Evolutionary conservation across 2,113 vertebrate species (phyloP), one percentile per base, ranked within the genome.

Genomic region (Rhipidura dahli): DNA sequence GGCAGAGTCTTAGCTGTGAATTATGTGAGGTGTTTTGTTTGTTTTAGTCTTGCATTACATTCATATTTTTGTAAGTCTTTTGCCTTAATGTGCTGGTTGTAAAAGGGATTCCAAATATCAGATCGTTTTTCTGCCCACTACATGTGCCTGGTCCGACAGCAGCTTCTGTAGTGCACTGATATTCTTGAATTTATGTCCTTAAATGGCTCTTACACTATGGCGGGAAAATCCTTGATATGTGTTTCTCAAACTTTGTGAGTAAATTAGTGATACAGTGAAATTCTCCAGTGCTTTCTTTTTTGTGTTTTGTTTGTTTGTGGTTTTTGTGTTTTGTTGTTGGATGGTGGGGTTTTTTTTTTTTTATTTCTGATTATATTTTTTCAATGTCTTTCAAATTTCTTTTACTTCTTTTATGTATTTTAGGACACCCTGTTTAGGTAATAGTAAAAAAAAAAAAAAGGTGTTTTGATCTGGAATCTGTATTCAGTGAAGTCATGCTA

Each of bases 71-170:
- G 59, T 26, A 53, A 96, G 70, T 50, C 83, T 61, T 53, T 72
- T 0, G 5, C 93, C 23, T 89, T 76, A 87, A 35, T 0, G 0
- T 0, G 0, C 61, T 66, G 24, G n/a, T 76, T 65, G 63, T 75
- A 27, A n/a, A 78, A 81, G 42, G 18, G n/a, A 76, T 84, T 89
- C 70, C 53, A 57, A 84, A 28, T 44, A 79, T 28, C 81, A 79
- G 28, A 18, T 87, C 0, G 0, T 33, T 93, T 76, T 82, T 76
- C 73, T 91, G 10, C 40, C 22, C 50, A 83, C 42, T 6, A 16
- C 5, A 1, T 68, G 51, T 40, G 40, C 33, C 47, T 75, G 64
- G 5, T 75, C 69, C 65, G 84, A 49, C 2, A 11, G 61, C 61
- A 75, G 49, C 31, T 92, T 81, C 18, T 78, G 12, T 4, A 79